These are phyloP conservation scores for Gasterosteus nipponicus DNA, from an alignment of 2,113 vertebrate genomes.

Conservation along the genomic window DNA sequence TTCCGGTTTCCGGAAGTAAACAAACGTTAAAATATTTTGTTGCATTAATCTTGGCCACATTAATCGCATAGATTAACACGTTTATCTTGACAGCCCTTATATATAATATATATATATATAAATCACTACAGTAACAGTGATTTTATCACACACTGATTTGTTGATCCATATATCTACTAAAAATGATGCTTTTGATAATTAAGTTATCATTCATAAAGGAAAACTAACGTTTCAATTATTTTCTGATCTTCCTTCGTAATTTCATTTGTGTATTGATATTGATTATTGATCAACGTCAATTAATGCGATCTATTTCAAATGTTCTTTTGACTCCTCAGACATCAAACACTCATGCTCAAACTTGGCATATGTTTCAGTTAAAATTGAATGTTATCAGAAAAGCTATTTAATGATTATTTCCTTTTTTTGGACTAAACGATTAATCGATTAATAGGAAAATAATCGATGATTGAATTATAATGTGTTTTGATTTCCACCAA, in stretches of 20 bases:
- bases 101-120: no score
- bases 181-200: background rate
- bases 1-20: no score
- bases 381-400: background rate
- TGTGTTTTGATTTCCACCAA: background rate
- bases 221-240: background rate
- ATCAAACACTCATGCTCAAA: background rate
- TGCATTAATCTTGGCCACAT: no score
- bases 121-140: background rate
- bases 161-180: background rate
- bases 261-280: background rate
- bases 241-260: background rate
- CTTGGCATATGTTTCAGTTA: background rate
- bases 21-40: no score
- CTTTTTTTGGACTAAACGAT: background rate
- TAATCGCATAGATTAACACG: no score
- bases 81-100: no score
- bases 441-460: background rate
- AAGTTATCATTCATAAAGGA: background rate
- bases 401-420: background rate
- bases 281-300: background rate
- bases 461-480: background rate
- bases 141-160: background rate
- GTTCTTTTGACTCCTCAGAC: background rate
- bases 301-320: background rate